These are phyloP conservation scores for Tolmerus cingulatus DNA, from an alignment of 2,888 invertebrate genomes.

Conservation along the genomic window DNA sequence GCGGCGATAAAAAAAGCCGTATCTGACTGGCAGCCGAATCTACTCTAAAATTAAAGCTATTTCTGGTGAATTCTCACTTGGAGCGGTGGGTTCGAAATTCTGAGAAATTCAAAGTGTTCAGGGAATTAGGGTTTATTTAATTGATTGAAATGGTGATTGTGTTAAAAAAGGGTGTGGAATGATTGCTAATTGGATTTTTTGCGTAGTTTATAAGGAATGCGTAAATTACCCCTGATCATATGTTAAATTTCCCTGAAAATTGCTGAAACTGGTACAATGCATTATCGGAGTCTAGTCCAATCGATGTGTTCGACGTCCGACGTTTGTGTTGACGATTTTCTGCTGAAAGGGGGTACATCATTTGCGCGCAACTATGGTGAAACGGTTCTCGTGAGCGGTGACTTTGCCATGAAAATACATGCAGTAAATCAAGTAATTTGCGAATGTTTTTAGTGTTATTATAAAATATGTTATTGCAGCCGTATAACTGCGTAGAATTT, in stretches of 20 bases:
- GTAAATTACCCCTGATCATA: neutral
- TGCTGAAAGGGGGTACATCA: slow-evolving; percentile 40
- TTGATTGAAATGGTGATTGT: neutral
- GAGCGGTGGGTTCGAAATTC: neutral
- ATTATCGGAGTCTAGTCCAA: neutral
- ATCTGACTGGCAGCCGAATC: neutral
- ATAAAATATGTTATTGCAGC: slow-evolving; percentile 31
- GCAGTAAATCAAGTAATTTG: slow-evolving; percentile 1
- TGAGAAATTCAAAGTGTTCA: no score
- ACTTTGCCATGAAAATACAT: slow-evolving; percentile 38
- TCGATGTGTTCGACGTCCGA: neutral
- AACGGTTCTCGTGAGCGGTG: slow-evolving; percentile 46
- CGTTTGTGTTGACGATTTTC: slow-evolving; percentile 47
- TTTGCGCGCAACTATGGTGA: slow-evolving; percentile 50
- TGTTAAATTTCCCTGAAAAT: neutral
- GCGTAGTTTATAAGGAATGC: neutral
- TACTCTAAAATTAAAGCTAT: neutral
- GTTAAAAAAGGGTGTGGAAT: neutral
- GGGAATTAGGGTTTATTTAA: no score
- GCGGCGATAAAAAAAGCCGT: neutral
- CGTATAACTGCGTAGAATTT: slow-evolving; percentile 18
- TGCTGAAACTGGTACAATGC: slow-evolving; percentile 15
- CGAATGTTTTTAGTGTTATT: slow-evolving; percentile 13
- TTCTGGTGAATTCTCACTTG: neutral
- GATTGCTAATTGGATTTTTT: neutral